Conservation (phyloP, 2,797 vertebrate genomes). For the Amblyopsis hoosieri region DNA sequence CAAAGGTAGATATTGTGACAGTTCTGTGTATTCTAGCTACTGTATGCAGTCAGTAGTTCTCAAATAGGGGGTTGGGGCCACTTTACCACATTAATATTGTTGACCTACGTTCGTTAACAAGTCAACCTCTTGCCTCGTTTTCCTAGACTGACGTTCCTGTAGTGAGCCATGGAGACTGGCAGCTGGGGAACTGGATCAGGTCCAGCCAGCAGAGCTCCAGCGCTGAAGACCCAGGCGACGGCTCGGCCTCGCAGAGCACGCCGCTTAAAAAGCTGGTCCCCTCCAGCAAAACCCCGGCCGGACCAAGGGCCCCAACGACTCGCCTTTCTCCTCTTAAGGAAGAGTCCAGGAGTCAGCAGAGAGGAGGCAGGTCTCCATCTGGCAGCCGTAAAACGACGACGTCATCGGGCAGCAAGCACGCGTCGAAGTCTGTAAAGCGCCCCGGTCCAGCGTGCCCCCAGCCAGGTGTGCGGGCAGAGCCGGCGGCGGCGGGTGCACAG, state of each 20-base stretch:
- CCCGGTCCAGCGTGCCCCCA: constrained; percentile 31
- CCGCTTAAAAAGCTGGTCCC: constrained; percentile 43
- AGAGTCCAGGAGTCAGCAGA: constrained; percentile 47
- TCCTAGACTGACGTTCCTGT: constrained; percentile 77
- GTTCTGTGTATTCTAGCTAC: not conserved
- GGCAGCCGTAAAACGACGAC: constrained; percentile 52
- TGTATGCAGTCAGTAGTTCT: not conserved
- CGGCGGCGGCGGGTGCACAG: constrained; percentile 62
- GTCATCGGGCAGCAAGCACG: constrained; percentile 58
- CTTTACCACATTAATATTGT: too few species aligned
- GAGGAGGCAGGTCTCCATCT: constrained; percentile 58
- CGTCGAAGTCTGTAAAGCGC: constrained; percentile 67
- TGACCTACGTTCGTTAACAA: too few species aligned
- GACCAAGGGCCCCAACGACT: constrained; percentile 46
- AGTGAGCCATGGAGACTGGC: constrained; percentile 82
- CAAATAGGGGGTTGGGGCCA: too few species aligned
- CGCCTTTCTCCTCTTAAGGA: constrained; percentile 54
- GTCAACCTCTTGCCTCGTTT: constrained; percentile 8
- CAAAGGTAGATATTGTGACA: constrained; percentile 70
- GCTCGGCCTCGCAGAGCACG: constrained; percentile 16
- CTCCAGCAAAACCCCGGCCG: constrained; percentile 27
- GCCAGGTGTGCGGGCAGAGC: constrained; percentile 65
- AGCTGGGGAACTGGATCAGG: constrained; percentile 87
- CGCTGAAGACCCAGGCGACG: constrained; percentile 57
- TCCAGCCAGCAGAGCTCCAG: constrained; percentile 76